phyloP scores from a whole-genome alignment of 1,140 invertebrate species.

The Belonocnema kinseyi region DNA sequence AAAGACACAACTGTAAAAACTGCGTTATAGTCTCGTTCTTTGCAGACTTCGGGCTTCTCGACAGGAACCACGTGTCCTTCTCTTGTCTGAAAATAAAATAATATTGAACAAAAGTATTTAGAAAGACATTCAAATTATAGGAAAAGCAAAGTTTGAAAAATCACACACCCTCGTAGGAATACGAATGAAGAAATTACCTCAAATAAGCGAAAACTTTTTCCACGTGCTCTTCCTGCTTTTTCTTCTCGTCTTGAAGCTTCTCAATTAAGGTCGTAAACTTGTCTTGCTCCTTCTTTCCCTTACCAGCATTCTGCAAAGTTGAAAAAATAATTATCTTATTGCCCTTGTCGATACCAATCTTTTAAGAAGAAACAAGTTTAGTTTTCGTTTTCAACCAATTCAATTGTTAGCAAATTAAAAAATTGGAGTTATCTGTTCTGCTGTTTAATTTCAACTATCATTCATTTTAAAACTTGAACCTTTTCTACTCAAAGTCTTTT shows the following conservation, averaged over 20 bases:
- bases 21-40: constrained; percentile 98
- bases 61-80: constrained; percentile 95
- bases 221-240: constrained; percentile 95
- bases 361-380: too few species aligned
- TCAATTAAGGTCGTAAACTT: constrained; percentile 90
- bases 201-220: constrained; percentile 87
- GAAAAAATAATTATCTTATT: not conserved
- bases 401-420: too few species aligned
- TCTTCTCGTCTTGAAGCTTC: constrained; percentile 95
- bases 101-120: too few species aligned
- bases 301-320: constrained; percentile 79
- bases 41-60: constrained; percentile 88
- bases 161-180: not conserved
- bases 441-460: too few species aligned
- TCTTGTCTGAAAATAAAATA: constrained; percentile 81
- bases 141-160: too few species aligned
- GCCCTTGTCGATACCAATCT: too few species aligned
- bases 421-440: too few species aligned
- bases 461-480: too few species aligned
- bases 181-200: constrained; percentile 64
- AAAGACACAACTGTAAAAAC: constrained; percentile 96
- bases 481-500: too few species aligned
- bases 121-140: too few species aligned
- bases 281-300: constrained; percentile 97
- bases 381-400: too few species aligned